These are phyloP conservation scores for Noctua pronuba DNA, from an alignment of 2,888 invertebrate species.

Conservation along the genomic window DNA sequence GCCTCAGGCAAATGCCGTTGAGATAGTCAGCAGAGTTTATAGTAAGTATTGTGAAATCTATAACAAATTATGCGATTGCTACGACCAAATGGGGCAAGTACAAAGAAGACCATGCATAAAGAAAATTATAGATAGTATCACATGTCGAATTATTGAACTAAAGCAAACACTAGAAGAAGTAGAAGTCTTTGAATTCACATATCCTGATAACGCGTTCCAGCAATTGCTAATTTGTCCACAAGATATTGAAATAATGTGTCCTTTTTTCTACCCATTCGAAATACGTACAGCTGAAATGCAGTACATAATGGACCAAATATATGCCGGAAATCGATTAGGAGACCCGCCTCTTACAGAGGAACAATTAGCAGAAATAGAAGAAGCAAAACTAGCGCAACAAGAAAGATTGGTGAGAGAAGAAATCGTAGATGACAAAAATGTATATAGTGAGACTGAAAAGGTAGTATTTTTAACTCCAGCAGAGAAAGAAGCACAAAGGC, in stretches of 20 bases:
- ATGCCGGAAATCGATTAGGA: slow-evolving; percentile 83
- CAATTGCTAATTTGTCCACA: slow-evolving; percentile 93
- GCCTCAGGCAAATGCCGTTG: slow-evolving; percentile 87
- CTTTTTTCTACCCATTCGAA: slow-evolving; percentile 91
- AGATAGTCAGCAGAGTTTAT: slow-evolving; percentile 88
- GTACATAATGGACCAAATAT: slow-evolving; percentile 85
- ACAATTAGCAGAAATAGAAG: slow-evolving; percentile 77
- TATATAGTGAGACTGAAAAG: slow-evolving; percentile 72
- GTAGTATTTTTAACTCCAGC: slow-evolving; percentile 74
- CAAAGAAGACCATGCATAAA: slow-evolving; percentile 91
- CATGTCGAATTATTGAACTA: slow-evolving; percentile 91
- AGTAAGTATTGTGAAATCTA: slow-evolving; percentile 88
- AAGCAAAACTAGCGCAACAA: slow-evolving; percentile 77
- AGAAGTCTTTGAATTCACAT: slow-evolving; percentile 92
- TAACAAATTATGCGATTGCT: slow-evolving; percentile 90
- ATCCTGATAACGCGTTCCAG: slow-evolving; percentile 93
- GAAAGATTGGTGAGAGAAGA: slow-evolving; percentile 75
- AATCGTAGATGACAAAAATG: slow-evolving; percentile 73
- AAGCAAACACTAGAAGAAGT: slow-evolving; percentile 90
- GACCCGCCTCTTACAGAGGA: slow-evolving; percentile 83
- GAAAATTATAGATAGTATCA: slow-evolving; percentile 90
- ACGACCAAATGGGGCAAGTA: slow-evolving; percentile 91
- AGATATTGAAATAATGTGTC: slow-evolving; percentile 91
- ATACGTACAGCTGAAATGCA: slow-evolving; percentile 86
- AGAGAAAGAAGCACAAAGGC: slow-evolving; percentile 75